These are phyloP conservation scores for Sebastes variabilis DNA, from an alignment of 2,797 vertebrate genomes.

Conservation along the genomic window DNA sequence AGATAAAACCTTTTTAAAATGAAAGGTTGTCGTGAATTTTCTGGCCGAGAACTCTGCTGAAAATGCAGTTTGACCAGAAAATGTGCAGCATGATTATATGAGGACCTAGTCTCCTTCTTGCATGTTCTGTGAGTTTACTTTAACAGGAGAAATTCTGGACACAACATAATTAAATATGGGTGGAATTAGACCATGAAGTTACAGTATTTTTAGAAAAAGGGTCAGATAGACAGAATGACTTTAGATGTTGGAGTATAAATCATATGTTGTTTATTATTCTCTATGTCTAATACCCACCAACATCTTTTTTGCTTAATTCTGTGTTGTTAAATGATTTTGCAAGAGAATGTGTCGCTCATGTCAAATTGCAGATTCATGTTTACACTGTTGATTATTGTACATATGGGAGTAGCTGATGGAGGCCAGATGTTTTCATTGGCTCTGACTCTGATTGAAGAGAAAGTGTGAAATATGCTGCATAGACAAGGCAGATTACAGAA, in stretches of 20 bases:
- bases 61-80: neutral
- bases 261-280: neutral
- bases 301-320: neutral
- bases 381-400: conserved; percentile 27
- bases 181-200: neutral
- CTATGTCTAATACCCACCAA: neutral
- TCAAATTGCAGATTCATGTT: neutral
- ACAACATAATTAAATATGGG: neutral
- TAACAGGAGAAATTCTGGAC: neutral
- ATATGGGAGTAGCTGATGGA: conserved; percentile 52
- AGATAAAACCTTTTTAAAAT: neutral
- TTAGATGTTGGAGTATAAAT: neutral
- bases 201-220: neutral
- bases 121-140: neutral
- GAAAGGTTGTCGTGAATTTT: neutral
- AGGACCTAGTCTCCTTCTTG: no score
- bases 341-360: neutral
- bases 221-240: neutral
- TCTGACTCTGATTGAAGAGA: conserved; percentile 6
- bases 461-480: conserved; percentile 19
- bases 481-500: neutral
- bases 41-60: neutral
- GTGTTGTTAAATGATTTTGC: neutral
- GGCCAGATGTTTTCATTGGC: conserved; percentile 70
- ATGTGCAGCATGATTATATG: neutral